Percentiles rank a stretch among this genome's conserved stretches.
Conservation (phyloP, 92 coral and sea anemone genomes). For the Metridium senile region DNA sequence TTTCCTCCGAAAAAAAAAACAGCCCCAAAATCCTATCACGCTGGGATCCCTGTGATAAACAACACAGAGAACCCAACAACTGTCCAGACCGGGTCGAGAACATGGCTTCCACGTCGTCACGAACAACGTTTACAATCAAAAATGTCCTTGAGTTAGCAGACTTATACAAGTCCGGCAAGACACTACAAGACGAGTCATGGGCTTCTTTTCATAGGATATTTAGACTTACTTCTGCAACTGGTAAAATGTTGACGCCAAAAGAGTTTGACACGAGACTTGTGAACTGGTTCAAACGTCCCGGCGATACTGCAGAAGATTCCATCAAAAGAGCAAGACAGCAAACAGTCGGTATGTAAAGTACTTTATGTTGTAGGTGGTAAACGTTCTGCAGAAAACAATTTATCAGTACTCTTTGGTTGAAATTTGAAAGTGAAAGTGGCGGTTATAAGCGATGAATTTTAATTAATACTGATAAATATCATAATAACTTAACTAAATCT, state of each 20-base stretch:
- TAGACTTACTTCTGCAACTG: slow-evolving; percentile 47
- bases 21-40: no score
- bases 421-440: no score
- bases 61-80: not conserved
- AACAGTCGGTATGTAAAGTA: slow-evolving; percentile 56
- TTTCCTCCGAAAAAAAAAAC: no score
- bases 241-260: slow-evolving; percentile 61
- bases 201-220: slow-evolving; percentile 69
- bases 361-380: no score
- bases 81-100: not conserved
- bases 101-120: slow-evolving; percentile 21
- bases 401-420: not conserved
- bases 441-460: no score
- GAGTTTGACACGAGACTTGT: slow-evolving; percentile 52
- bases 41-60: not conserved
- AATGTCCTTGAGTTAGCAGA: slow-evolving; percentile 68
- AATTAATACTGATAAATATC: no score
- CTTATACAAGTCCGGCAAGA: slow-evolving; percentile 44
- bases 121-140: slow-evolving; percentile 21
- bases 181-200: slow-evolving; percentile 45
- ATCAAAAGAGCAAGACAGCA: slow-evolving; percentile 64
- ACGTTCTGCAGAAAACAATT: no score
- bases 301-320: slow-evolving; percentile 46
- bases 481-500: no score
- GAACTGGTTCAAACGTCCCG: slow-evolving; percentile 58